phyloP scores from a whole-genome alignment of 1,140 invertebrate genomes.

The Radopholus similis region DNA sequence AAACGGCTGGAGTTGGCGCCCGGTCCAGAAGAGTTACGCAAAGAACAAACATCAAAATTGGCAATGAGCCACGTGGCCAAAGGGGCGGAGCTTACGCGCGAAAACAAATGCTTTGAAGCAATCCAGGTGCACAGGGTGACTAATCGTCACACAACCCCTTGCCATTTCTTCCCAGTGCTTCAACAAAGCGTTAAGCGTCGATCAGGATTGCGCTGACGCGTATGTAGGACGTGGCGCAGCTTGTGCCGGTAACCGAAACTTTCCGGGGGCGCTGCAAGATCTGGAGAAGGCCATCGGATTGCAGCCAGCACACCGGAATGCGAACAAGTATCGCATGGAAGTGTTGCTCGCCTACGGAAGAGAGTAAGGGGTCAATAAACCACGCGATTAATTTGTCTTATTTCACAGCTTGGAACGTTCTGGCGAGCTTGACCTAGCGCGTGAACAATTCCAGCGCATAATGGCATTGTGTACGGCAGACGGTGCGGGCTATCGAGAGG shows the following conservation, averaged over 20 bases:
- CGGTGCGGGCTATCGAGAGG: too few species aligned
- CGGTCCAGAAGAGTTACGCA: slow-evolving; percentile 11
- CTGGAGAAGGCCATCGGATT: slow-evolving; percentile 31
- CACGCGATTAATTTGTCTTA: background rate
- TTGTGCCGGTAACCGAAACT: slow-evolving; percentile 25
- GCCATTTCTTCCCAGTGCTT: slow-evolving; percentile 16
- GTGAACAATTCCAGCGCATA: background rate
- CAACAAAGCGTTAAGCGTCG: slow-evolving; percentile 25
- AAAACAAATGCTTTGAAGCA: slow-evolving; percentile 33
- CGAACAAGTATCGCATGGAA: slow-evolving; percentile 25
- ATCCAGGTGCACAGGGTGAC: slow-evolving; percentile 16
- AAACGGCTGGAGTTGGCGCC: background rate
- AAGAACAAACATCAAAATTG: slow-evolving; percentile 13
- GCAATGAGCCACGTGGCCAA: slow-evolving; percentile 27
- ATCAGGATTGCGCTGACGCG: slow-evolving; percentile 26
- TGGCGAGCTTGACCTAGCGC: slow-evolving; percentile 10
- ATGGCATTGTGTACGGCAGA: background rate
- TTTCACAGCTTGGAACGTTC: slow-evolving; percentile 21
- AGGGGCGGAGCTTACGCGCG: slow-evolving; percentile 26
- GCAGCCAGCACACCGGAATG: slow-evolving; percentile 26
- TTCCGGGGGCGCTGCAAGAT: slow-evolving; percentile 22
- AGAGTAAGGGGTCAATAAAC: slow-evolving; percentile 20
- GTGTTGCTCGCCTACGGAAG: slow-evolving; percentile 18
- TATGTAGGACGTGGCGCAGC: slow-evolving; percentile 33
- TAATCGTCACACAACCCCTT: background rate